phyloP scores from a whole-genome alignment of 2,113 vertebrate species.

The Atlantisia rogersi region DNA sequence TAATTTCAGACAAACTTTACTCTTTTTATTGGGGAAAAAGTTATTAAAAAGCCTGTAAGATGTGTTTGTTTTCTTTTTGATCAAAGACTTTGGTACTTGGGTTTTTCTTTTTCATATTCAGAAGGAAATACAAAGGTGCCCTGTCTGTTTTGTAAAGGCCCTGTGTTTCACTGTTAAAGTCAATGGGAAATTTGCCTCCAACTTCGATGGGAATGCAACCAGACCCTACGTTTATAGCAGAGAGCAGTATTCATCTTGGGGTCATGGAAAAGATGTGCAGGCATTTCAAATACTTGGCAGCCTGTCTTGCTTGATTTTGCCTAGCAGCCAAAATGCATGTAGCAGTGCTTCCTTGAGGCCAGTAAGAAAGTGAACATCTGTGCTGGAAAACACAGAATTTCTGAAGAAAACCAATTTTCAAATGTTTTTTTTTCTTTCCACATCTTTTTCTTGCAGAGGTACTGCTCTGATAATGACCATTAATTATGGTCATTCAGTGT shows the following conservation, averaged over 20 bases:
- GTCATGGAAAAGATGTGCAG: background rate
- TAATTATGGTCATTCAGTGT: no score
- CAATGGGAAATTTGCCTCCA: background rate
- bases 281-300: background rate
- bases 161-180: background rate
- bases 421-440: background rate
- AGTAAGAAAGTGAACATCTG: background rate
- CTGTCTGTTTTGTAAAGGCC: constrained; percentile 13
- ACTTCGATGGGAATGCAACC: background rate
- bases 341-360: background rate
- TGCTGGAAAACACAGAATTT: background rate
- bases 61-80: constrained; percentile 32
- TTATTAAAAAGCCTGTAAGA: constrained; percentile 7
- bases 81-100: background rate
- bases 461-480: background rate
- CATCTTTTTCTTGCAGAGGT: background rate
- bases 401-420: background rate
- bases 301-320: background rate
- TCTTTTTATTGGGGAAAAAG: constrained; percentile 47
- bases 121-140: constrained; percentile 16
- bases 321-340: background rate
- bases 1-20: constrained; percentile 56
- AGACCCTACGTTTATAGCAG: background rate
- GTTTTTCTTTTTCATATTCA: constrained; percentile 29
- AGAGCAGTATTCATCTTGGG: background rate